phyloP scores from a whole-genome alignment of 2,797 vertebrate genomes.

The Eulemur rubriventer region DNA sequence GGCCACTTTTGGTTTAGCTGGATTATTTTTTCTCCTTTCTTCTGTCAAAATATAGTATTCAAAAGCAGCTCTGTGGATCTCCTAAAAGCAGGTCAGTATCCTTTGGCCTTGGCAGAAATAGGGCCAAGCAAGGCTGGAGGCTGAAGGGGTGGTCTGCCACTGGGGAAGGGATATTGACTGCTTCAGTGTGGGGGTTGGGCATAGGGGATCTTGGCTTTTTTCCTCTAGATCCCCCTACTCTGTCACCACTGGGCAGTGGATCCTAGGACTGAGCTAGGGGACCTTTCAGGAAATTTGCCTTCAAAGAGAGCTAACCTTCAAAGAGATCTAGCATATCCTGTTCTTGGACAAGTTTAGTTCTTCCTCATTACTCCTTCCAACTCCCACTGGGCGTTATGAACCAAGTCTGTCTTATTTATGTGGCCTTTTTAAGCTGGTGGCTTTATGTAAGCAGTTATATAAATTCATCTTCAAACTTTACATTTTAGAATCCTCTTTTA shows the following conservation, averaged over 20 bases:
- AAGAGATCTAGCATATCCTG: not conserved
- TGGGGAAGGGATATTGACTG: not conserved
- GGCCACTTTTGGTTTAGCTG: not conserved
- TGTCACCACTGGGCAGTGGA: not conserved
- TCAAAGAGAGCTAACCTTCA: not conserved
- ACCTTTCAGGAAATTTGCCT: not conserved
- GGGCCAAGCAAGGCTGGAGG: not conserved
- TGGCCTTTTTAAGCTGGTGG: not conserved
- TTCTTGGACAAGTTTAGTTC: not conserved
- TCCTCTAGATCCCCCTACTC: accelerated
- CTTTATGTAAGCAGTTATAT: not conserved
- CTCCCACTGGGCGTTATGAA: not conserved
- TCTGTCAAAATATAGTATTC: not conserved
- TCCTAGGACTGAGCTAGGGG: no score
- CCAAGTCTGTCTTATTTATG: not conserved
- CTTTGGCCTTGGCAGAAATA: not conserved
- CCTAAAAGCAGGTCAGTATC: not conserved
- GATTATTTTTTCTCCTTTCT: not conserved
- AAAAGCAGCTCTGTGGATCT: not conserved
- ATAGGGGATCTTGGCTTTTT: not conserved
- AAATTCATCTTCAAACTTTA: not conserved
- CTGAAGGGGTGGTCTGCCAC: not conserved
- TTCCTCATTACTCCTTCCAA: not conserved
- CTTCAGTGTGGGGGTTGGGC: not conserved
- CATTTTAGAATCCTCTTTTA: conserved; percentile 14